Conservation (phyloP, 2,888 invertebrate genomes). For the Oscheius sp. region DNA sequence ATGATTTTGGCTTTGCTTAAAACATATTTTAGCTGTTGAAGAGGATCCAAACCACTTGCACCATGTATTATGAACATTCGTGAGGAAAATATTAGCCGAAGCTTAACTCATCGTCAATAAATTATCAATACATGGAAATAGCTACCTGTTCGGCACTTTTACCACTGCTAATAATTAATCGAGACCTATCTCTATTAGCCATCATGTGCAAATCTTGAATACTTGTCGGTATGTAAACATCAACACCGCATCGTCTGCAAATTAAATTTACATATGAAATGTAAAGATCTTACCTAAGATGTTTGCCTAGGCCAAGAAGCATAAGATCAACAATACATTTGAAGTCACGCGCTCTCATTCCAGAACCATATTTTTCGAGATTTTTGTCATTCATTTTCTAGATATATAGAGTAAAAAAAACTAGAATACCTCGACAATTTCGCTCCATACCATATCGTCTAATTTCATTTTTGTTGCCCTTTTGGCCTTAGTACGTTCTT, state of each 20-base stretch:
- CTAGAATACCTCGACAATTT: constrained; percentile 12
- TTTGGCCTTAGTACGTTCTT: constrained; percentile 18
- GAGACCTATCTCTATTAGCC: neutral
- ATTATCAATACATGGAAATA: neutral
- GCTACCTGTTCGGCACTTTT: constrained; percentile 5
- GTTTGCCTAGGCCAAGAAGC: constrained; percentile 50
- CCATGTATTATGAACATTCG: constrained; percentile 13
- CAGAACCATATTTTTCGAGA: neutral
- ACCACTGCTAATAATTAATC: constrained; percentile 11
- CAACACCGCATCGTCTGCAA: constrained; percentile 10
- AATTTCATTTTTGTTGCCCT: constrained; percentile 11
- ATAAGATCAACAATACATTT: constrained; percentile 46
- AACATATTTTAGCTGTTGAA: constrained; percentile 21
- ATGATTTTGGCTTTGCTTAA: neutral
- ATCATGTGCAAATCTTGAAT: neutral
- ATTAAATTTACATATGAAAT: neutral
- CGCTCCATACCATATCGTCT: constrained; percentile 29
- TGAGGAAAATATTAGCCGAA: constrained; percentile 1
- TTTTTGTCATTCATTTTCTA: constrained; percentile 7
- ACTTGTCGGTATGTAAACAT: neutral
- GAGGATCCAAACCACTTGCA: constrained; percentile 4
- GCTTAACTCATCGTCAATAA: too few relatives aligned
- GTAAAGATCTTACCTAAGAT: constrained; percentile 30
- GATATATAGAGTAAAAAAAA: neutral
- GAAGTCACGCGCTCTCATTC: constrained; percentile 34